Evolutionary conservation across 2,888 invertebrate genomes (phyloP), one percentile per base, ranked within the genome.

Genomic region (Melieria picta): DNA sequence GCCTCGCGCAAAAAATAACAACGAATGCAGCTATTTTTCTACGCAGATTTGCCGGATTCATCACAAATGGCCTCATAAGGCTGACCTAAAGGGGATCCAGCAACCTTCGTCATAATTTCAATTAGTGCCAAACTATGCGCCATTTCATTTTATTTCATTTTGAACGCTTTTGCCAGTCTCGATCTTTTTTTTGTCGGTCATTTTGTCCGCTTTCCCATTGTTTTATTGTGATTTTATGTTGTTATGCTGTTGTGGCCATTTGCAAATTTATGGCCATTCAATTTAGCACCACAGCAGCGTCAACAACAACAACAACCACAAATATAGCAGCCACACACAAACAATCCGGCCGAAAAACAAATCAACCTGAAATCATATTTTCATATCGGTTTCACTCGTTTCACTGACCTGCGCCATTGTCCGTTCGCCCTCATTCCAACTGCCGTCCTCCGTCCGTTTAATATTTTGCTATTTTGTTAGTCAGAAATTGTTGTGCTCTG

Each of bases 211-310:
- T 13, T 42, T 11, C 7, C 5, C 6, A 42, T 61, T 67, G 10
- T 45, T 52, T 30, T 30, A 30, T 30, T 30, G 30, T 3, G 30
- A 30, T 30, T 30, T 30, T 30, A 30, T 30, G 30, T 30, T 30
- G 30, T 30, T 30, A 30, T 30, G 30, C 30, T 30, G 2, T 30
- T 30, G 30, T 30, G 30, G 30, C 30, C 30, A 30, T 30, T 65
- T 13, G 16, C n/a, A 61, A 67, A 67, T 61, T 67, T 67, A 67
- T 67, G 45, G 67, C 45, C 42, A 60, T 60, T 50, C 50, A 67
- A 67, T 67, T 67, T 67, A 67, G 67, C 61, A 50, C 45, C 60
- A 45, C 11, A 50, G 7, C 46, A 10, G 3, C 30, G 11, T 30
- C 47, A 55, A 64, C 60, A 70, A 48, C 52, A 52, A 47, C 43